Evolutionary conservation across 2,888 invertebrate species (phyloP).

Genomic region (Labia minor): DNA sequence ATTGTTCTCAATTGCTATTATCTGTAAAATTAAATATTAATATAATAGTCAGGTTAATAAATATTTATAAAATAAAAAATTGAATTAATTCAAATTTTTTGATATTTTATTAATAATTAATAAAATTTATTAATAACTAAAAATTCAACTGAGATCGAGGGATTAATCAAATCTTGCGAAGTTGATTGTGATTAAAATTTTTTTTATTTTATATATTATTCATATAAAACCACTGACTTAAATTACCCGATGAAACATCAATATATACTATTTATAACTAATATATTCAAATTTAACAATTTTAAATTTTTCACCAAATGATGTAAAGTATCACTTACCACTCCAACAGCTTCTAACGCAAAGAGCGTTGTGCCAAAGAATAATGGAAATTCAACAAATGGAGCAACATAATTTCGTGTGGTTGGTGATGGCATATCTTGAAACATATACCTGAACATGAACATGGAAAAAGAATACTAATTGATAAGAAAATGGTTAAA

Average conservation of each 20-base stretch:
- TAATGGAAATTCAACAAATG: conserved; percentile 51
- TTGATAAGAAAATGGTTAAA: not conserved
- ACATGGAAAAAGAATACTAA: not conserved
- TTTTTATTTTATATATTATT: too few relatives aligned
- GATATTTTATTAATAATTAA: too few relatives aligned
- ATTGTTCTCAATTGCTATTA: conserved; percentile 80
- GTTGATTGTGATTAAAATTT: too few relatives aligned
- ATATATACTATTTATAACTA: too few relatives aligned
- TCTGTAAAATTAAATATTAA: conserved; percentile 51
- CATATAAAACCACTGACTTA: too few relatives aligned
- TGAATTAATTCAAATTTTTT: not conserved
- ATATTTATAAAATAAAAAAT: conserved; percentile 37
- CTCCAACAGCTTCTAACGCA: conserved; percentile 73
- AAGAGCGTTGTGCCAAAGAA: conserved; percentile 87
- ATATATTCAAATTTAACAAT: too few relatives aligned
- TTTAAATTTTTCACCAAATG: too few relatives aligned
- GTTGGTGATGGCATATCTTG: conserved; percentile 47
- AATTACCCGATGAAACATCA: too few relatives aligned
- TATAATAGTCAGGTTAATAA: conserved; percentile 26
- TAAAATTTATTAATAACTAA: too few relatives aligned
- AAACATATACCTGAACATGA: conserved; percentile 43
- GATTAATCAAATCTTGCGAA: too few relatives aligned
- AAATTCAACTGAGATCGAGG: too few relatives aligned
- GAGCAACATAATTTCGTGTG: conserved; percentile 40
- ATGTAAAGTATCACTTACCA: too few relatives aligned